Evolutionary conservation across 2,113 vertebrate genomes (phyloP).

Genomic region (Eonycteris spelaea): DNA sequence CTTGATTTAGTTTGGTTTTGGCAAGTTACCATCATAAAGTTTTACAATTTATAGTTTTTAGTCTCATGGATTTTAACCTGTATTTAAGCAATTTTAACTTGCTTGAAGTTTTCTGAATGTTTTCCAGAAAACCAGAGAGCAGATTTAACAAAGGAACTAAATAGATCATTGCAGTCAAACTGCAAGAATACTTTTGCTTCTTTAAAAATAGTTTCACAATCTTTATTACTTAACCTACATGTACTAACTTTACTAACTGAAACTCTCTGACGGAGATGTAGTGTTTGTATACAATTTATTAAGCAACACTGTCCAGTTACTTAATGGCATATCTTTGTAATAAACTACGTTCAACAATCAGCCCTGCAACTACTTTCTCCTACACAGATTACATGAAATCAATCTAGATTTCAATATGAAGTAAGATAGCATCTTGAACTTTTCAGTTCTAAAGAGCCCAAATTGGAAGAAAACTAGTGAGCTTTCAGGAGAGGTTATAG

Average conservation of each 20-base stretch:
- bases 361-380: slow-evolving; percentile 29
- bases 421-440: slow-evolving; percentile 55
- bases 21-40: not conserved
- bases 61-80: not conserved
- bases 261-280: slow-evolving; percentile 26
- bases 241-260: not conserved
- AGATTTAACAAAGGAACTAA: slow-evolving; percentile 37
- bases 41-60: not conserved
- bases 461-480: slow-evolving; percentile 1
- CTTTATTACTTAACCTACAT: slow-evolving; percentile 12
- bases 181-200: slow-evolving; percentile 37
- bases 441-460: slow-evolving; percentile 44
- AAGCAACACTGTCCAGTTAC: slow-evolving; percentile 3
- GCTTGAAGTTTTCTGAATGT: not conserved
- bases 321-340: slow-evolving; percentile 7
- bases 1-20: slow-evolving; percentile 12
- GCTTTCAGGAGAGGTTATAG: slow-evolving; percentile 24
- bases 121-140: slow-evolving; percentile 49
- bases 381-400: not conserved
- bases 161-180: not conserved
- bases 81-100: slow-evolving; percentile 15
- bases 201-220: not conserved
- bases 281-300: slow-evolving; percentile 27
- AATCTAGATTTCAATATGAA: slow-evolving; percentile 56
- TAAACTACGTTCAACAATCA: not conserved